A percentile compares a stretch with the other conserved stretches of the same genome.
These are phyloP conservation scores for Teleogryllus oceanicus DNA, from an alignment of 2,888 invertebrate species.

Conservation along the genomic window DNA sequence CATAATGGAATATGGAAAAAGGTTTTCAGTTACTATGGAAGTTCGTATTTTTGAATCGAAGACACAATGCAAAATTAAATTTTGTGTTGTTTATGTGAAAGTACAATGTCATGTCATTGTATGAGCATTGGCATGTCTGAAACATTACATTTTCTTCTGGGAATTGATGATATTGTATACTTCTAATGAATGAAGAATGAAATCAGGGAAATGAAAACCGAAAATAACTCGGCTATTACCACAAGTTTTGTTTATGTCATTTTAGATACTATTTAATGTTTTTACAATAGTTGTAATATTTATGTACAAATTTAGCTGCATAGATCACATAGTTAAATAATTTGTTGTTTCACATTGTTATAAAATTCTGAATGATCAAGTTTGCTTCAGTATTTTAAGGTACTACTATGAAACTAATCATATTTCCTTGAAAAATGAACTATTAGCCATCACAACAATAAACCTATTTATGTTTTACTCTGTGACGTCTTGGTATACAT, in stretches of 20 bases:
- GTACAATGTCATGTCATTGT: not conserved
- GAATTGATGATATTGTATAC: not conserved
- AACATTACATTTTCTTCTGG: not conserved
- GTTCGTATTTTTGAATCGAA: not conserved
- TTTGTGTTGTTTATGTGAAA: not conserved
- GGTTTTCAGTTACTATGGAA: not conserved
- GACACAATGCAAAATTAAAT: not conserved
- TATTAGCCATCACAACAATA: no score
- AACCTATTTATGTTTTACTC: no score
- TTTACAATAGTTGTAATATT: not conserved
- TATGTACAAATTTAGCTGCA: not conserved
- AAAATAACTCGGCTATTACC: not conserved
- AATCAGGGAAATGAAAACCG: not conserved
- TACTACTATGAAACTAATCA: no score
- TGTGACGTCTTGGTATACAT: no score
- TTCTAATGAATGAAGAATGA: not conserved
- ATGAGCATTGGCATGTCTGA: slow-evolving; percentile 7
- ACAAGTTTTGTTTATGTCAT: not conserved
- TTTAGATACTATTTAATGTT: not conserved
- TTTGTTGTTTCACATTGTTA: not conserved
- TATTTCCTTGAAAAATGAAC: no score
- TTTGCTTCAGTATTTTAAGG: no score
- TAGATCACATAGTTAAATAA: not conserved
- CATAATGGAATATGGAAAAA: no score
- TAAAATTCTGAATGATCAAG: no score